phyloP scores from a whole-genome alignment of 2,113 vertebrate species.

The Tetrax tetrax region DNA sequence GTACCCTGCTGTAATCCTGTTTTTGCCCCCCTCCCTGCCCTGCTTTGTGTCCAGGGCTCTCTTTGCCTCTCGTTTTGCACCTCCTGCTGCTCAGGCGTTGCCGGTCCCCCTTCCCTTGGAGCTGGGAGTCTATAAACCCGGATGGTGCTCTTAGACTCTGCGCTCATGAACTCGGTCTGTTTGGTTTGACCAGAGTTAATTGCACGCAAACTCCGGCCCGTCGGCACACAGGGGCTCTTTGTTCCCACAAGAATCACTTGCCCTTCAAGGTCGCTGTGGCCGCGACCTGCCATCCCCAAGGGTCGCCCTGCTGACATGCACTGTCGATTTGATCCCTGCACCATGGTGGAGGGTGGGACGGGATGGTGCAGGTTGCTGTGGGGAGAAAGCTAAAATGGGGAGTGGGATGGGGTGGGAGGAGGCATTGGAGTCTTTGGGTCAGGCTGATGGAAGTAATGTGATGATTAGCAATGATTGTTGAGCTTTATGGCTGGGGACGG shows the following conservation, averaged over 20 bases:
- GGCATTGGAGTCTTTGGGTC: background rate
- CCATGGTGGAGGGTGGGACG: background rate
- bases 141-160: background rate
- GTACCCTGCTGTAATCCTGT: background rate
- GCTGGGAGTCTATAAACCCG: background rate
- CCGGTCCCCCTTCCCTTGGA: background rate
- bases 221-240: constrained; percentile 39
- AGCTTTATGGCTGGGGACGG: background rate
- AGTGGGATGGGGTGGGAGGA: background rate
- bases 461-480: constrained; percentile 30
- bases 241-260: constrained; percentile 54
- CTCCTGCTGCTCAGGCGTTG: background rate
- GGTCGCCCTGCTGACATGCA: background rate
- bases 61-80: background rate
- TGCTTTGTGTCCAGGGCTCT: background rate
- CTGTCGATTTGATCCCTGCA: background rate
- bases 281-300: background rate
- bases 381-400: background rate
- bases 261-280: background rate
- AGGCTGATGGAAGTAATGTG: background rate
- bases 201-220: background rate
- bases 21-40: background rate
- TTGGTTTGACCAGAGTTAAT: constrained; percentile 68
- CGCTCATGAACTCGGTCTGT: constrained; percentile 4
- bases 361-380: background rate